phyloP scores from a whole-genome alignment of 2,113 vertebrate species.

The Podarcis cretensis region DNA sequence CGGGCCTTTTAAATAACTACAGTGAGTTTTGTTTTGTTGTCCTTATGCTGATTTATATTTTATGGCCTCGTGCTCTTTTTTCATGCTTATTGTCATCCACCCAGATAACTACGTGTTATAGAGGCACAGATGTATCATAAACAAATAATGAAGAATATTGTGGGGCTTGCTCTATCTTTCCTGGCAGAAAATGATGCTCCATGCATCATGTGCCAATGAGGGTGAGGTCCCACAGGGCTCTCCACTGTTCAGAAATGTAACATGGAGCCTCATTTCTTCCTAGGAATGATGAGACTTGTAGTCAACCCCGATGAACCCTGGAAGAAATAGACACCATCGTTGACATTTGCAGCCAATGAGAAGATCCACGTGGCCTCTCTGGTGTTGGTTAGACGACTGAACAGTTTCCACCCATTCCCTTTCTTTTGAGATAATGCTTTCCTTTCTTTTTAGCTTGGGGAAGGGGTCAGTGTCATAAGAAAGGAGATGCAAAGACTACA shows the following conservation, averaged over 20 bases:
- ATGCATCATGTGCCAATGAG: background rate
- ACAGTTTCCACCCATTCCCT: background rate
- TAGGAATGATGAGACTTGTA: background rate
- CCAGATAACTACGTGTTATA: no score
- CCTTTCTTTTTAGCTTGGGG: background rate
- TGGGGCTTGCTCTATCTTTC: background rate
- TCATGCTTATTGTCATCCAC: no score
- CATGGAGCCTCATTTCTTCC: background rate
- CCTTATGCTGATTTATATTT: no score
- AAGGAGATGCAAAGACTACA: background rate
- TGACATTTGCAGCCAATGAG: background rate
- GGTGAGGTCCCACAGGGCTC: background rate
- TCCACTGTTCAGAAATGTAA: background rate
- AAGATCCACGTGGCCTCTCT: background rate
- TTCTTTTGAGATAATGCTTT: background rate
- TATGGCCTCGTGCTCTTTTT: no score
- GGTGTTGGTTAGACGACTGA: background rate
- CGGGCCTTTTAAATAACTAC: no score
- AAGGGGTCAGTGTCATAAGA: background rate
- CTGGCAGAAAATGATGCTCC: background rate
- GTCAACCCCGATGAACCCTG: background rate
- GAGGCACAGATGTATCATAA: no score
- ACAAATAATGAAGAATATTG: no score
- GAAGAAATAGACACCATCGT: background rate
- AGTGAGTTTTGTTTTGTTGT: no score